phyloP scores from a whole-genome alignment of 2,888 invertebrate genomes.

The Autographa pulchrina region DNA sequence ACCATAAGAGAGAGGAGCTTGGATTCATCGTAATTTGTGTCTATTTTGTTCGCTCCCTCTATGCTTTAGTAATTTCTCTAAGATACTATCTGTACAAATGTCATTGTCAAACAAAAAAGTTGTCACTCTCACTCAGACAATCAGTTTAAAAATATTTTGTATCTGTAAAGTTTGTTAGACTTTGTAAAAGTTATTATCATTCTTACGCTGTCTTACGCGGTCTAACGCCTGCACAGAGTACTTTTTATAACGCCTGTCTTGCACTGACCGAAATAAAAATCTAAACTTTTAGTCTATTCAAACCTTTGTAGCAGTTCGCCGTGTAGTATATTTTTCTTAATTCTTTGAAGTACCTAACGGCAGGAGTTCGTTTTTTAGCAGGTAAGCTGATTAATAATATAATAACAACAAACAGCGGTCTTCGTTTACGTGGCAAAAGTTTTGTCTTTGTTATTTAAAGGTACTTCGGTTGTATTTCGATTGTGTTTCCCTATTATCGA shows the following conservation, averaged over 20 bases:
- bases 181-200: neutral
- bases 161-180: neutral
- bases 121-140: neutral
- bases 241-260: no score
- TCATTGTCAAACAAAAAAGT: neutral
- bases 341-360: neutral
- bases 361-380: neutral
- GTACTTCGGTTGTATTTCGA: neutral
- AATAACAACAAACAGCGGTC: slow-evolving; percentile 1
- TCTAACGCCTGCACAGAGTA: neutral
- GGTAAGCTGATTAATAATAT: slow-evolving; percentile 22
- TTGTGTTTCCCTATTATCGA: slow-evolving; percentile 11
- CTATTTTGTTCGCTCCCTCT: no score
- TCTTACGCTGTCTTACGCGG: neutral
- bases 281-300: neutral
- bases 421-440: slow-evolving; percentile 31
- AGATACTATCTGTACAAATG: neutral
- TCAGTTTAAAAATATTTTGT: neutral
- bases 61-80: no score
- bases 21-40: no score
- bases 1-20: no score
- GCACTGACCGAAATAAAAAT: neutral
- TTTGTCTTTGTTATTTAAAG: slow-evolving; percentile 31
- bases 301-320: neutral
- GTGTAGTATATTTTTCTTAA: neutral